These are phyloP conservation scores for Taeniopygia guttata DNA, from an alignment of 2,797 vertebrate genomes.

Conservation along the genomic window DNA sequence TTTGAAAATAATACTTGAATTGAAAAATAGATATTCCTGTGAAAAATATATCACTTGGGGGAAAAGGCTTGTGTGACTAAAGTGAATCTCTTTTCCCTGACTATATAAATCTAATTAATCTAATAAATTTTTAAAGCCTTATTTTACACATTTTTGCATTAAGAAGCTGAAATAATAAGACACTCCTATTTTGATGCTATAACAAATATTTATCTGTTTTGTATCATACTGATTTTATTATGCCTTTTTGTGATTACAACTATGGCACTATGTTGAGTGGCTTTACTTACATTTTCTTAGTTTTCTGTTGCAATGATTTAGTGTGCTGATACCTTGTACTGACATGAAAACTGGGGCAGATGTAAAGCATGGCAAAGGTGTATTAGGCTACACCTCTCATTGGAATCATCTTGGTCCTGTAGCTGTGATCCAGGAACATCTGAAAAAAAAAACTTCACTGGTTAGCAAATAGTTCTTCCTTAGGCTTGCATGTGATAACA, in stretches of 20 bases:
- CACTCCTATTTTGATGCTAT: not conserved
- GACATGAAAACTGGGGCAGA: not conserved
- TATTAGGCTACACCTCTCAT: not conserved
- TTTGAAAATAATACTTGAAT: not conserved
- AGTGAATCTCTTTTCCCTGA: not conserved
- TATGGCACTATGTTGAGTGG: not conserved
- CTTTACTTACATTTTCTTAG: not conserved
- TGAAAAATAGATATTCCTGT: not conserved
- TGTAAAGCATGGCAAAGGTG: not conserved
- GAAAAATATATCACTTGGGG: not conserved
- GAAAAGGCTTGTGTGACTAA: not conserved
- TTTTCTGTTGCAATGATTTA: not conserved
- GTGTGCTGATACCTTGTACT: not conserved
- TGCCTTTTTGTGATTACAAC: not conserved
- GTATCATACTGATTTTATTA: not conserved
- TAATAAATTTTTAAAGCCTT: not conserved
- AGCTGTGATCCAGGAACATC: conserved; percentile 25
- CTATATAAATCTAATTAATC: not conserved
- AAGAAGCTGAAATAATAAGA: not conserved
- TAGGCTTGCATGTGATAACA: conserved; percentile 6
- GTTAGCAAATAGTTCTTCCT: conserved; percentile 45
- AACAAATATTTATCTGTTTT: not conserved
- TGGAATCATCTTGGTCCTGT: not conserved
- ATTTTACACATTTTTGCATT: not conserved
- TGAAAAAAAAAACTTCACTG: not conserved